Conservation (phyloP, 2,113 vertebrate species). For the Miniopterus natalensis region DNA sequence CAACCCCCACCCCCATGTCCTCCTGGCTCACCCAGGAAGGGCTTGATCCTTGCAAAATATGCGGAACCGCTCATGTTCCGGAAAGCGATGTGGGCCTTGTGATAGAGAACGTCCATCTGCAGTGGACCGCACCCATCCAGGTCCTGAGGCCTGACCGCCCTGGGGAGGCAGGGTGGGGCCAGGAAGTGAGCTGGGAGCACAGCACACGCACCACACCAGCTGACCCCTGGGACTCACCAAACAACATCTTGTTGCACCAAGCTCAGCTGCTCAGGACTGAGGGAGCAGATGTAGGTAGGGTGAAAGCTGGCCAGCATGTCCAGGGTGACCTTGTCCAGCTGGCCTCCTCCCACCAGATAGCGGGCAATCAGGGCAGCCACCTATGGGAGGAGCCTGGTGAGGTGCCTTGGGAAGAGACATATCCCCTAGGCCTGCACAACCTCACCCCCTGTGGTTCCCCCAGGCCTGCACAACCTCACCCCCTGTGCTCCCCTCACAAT, state of each 20-base stretch:
- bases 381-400: slow-evolving; percentile 75
- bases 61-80: not conserved
- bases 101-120: slow-evolving; percentile 87
- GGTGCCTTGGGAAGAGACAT: rapidly evolving
- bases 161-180: slow-evolving; percentile 63
- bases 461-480: not conserved
- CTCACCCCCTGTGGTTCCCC: not conserved
- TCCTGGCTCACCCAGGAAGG: slow-evolving; percentile 88
- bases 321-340: slow-evolving; percentile 80
- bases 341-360: slow-evolving; percentile 80
- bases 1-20: rapidly evolving
- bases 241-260: slow-evolving; percentile 82
- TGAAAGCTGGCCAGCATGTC: slow-evolving; percentile 83
- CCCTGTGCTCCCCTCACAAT: not conserved
- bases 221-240: slow-evolving; percentile 85
- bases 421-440: not conserved
- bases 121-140: slow-evolving; percentile 84
- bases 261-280: slow-evolving; percentile 79
- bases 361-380: slow-evolving; percentile 84
- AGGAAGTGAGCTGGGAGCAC: rapidly evolving
- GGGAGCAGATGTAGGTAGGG: slow-evolving; percentile 87
- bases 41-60: slow-evolving; percentile 81
- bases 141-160: slow-evolving; percentile 74
- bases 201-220: rapidly evolving
- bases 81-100: slow-evolving; percentile 86